Base-by-base conservation (phyloP, 2,888 invertebrate genomes). In the Eupithecia inturbata region DNA sequence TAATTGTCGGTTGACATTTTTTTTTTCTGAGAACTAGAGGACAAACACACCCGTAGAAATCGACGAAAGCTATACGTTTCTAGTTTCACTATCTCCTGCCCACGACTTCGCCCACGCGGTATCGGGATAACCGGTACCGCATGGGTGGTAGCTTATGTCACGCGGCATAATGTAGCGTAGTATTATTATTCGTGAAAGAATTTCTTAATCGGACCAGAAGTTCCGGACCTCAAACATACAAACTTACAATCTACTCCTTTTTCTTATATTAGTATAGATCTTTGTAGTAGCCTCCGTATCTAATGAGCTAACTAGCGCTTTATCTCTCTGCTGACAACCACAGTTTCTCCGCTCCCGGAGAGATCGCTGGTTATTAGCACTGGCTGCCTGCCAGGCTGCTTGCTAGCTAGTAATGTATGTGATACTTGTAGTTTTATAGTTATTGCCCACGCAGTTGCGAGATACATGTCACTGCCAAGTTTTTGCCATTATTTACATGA, bases 291-390 rank as follows among this genome's bases (percentile, higher is more conserved):
- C 16, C 16, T 22, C 10, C 12, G 28, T 26, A 28, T 60, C 60
- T 28, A 60, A 28, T 60, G 60, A 60, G 28, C 19, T 14, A 26
- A 26, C 62, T 16, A 62, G 62, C 31, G 31, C 31, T 31, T 31
- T 31, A 31, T 62, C 16, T 62, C 9, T 14, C 41, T 7, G 16
- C 36, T 31, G 62, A 31, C 62, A 31, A 19, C 31, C 31, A 6
- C 12, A 62, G 62, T 62, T 31, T 31, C 28, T 31, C 16, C 19
- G 7, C 16, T 28, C 31, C 28, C 31, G 19, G 31, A 19, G n/a
- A 31, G 62, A 62, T 31, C 16, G 62, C 62, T 31, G 9, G 62
- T 31, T 62, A 62, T 62, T 62, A 62, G 31, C 62, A 31, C 62
- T 62, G 62, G 62, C 62, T 62, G 62, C 28, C 31, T 62, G 62